A percentile compares a stretch with the other conserved stretches of the same genome.
phyloP scores from a whole-genome alignment of 1,140 invertebrate species.

The Berghia stephanieae region DNA sequence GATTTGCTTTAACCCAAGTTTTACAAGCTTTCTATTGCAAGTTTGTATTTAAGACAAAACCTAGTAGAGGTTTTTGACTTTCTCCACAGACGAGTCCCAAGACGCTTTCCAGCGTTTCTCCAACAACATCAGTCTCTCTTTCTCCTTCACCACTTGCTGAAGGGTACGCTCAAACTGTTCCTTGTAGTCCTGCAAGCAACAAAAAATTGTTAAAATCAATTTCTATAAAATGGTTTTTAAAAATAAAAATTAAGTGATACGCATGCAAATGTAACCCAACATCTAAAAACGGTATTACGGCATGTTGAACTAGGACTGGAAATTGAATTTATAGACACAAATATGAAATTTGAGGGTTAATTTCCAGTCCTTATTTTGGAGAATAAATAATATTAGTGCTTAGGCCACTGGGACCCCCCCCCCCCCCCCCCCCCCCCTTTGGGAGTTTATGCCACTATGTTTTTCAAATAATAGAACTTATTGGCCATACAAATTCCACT shows the following conservation, averaged over 20 bases:
- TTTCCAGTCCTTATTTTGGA: too few relatives aligned
- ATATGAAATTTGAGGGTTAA: too few relatives aligned
- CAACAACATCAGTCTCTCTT: slow-evolving; percentile 44
- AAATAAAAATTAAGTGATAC: not conserved
- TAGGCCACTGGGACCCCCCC: too few relatives aligned
- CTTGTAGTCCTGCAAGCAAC: slow-evolving; percentile 58
- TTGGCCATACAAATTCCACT: too few relatives aligned
- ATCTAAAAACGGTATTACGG: not conserved
- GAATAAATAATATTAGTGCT: too few relatives aligned
- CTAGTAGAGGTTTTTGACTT: slow-evolving; percentile 58
- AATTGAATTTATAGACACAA: not conserved
- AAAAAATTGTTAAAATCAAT: slow-evolving; percentile 1
- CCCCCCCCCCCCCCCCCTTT: too few relatives aligned
- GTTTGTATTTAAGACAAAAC: too few relatives aligned
- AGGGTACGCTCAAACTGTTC: slow-evolving; percentile 51
- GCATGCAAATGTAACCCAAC: not conserved
- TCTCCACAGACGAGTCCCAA: slow-evolving; percentile 60
- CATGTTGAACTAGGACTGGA: not conserved
- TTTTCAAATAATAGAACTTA: too few relatives aligned
- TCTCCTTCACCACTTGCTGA: slow-evolving; percentile 52
- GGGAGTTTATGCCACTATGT: too few relatives aligned
- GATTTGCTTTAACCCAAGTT: too few relatives aligned
- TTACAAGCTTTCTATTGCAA: too few relatives aligned
- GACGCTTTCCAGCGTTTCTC: slow-evolving; percentile 59
- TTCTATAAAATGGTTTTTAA: not conserved